Evolutionary conservation across 2,888 invertebrate genomes (phyloP), one percentile per base, ranked within the genome.

Genomic region (Anthrax anthrax): DNA sequence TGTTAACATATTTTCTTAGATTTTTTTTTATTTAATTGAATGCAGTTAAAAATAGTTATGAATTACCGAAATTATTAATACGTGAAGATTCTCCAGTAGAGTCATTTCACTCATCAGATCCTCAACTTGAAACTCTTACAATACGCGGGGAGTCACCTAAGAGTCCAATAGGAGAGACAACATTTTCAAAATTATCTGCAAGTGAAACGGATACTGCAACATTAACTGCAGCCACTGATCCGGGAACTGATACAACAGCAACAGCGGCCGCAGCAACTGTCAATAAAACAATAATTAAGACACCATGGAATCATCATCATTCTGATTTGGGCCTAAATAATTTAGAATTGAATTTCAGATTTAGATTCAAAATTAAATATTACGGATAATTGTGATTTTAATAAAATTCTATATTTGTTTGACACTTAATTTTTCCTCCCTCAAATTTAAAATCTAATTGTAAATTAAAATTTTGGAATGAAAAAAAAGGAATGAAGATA

Each of bases 1-100:
- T 13, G 39, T 43, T 36, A 18, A 18, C 3, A 12, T 40, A 17
- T 37, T 40, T 17, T 41, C 40, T 44, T 44, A 9, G n/a, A 19
- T 39, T 39, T 34, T 27, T 18, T 4, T 32, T 17, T 42, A 9
- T n/a, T 40, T 38, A 27, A 32, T 18, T 37, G 51, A n/a, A n/a
- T 52, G 37, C 46, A 53, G 52, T 48, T 19, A 53, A 52, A 48
- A 55, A 52, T 48, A 51, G 47, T 42, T 55, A 55, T 32, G 54
- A 55, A 47, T 47, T 56, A 45, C 55, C 55, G 23, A 56, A 56
- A 34, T 43, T 55, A 19, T 45, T 56, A 34, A 52, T 56, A 34
- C 49, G 55, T n/a, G 55, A 56, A 48, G 55, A 54, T 51, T 56
- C 55, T 19, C 54, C 55, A 36, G 50, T 53, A 13, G 53, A 55